These are phyloP conservation scores for Syngnathus floridae DNA, from an alignment of 2,113 vertebrate genomes.

Conservation along the genomic window DNA sequence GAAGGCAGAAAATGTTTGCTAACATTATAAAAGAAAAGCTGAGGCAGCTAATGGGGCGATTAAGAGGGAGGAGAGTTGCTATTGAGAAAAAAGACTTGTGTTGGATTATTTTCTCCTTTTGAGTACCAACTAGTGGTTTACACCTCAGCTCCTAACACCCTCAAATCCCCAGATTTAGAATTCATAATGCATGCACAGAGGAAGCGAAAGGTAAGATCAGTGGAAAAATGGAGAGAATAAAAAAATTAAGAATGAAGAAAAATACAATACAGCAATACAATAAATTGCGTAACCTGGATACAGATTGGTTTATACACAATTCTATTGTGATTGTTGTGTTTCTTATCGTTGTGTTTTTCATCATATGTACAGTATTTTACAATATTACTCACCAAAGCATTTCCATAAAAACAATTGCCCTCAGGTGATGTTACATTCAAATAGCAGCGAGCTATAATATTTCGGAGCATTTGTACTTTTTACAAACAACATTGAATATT, in stretches of 20 bases:
- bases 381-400: neutral
- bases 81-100: slow-evolving; percentile 53
- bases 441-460: neutral
- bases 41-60: slow-evolving; percentile 43
- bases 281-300: neutral
- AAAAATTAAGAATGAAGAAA: neutral
- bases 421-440: neutral
- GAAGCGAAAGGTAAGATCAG: slow-evolving; percentile 1
- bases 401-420: neutral
- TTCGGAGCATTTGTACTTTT: neutral
- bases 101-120: slow-evolving; percentile 58
- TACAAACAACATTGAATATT: neutral
- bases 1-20: neutral
- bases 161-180: slow-evolving; percentile 55
- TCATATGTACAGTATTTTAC: neutral
- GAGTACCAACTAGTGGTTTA: slow-evolving; percentile 50
- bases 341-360: neutral
- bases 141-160: slow-evolving; percentile 57
- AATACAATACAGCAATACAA: neutral
- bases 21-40: neutral
- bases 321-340: neutral
- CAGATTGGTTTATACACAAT: neutral
- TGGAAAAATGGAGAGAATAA: neutral
- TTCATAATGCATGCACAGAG: slow-evolving; percentile 39
- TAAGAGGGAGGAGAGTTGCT: slow-evolving; percentile 47